Evolutionary conservation across 2,888 invertebrate species (phyloP).

Genomic region (Fragum sueziense): DNA sequence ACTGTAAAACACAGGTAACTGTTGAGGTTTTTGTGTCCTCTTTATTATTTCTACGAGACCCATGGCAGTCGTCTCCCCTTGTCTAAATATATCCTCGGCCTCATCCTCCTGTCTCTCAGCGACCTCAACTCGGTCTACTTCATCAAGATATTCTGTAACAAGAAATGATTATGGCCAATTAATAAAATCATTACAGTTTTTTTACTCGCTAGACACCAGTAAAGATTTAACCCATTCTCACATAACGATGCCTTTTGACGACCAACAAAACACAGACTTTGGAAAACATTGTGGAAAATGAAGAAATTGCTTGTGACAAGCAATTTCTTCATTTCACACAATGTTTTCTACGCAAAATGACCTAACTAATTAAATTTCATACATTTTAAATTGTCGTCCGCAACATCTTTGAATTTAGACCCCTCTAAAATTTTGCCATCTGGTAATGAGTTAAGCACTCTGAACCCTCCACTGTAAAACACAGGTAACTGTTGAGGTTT

Average conservation of each 20-base stretch:
- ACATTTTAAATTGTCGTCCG: too few relatives aligned
- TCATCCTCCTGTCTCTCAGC: constrained; percentile 70
- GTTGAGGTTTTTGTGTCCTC: constrained; percentile 70
- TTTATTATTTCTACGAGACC: constrained; percentile 74
- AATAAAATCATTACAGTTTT: too few relatives aligned
- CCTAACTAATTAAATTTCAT: too few relatives aligned
- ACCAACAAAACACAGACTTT: too few relatives aligned
- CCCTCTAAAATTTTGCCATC: too few relatives aligned
- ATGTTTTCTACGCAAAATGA: too few relatives aligned
- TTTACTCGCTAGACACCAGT: too few relatives aligned
- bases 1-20: constrained; percentile 78
- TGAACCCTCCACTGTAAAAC: constrained; percentile 80
- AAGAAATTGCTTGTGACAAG: neutral
- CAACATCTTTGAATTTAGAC: too few relatives aligned
- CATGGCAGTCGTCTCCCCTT: constrained; percentile 67
- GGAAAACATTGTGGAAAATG: too few relatives aligned
- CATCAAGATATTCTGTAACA: constrained; percentile 74
- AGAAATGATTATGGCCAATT: too few relatives aligned
- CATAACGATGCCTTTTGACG: too few relatives aligned
- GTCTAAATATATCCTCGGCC: constrained; percentile 73
- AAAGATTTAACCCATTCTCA: too few relatives aligned
- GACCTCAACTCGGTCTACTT: constrained; percentile 72
- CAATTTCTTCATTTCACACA: neutral
- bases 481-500: constrained; percentile 75
- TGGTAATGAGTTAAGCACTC: constrained; percentile 69